A percentile compares a stretch with the other conserved stretches of the same genome.
Conservation (phyloP, 2,797 vertebrate species). For the Phataginus tetradactyla region DNA sequence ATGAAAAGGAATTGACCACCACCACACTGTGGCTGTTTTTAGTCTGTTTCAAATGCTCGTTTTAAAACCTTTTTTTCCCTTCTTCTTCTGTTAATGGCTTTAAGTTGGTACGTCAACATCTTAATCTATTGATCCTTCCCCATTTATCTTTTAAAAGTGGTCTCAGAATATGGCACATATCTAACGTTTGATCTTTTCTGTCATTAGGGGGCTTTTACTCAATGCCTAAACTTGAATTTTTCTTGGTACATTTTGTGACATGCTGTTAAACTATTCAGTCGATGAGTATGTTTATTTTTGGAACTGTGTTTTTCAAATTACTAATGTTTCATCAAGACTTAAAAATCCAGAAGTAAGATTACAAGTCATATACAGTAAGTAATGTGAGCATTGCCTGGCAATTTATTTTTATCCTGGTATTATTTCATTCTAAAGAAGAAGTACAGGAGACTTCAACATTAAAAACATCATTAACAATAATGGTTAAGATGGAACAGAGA, state of each 20-base stretch:
- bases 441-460: background rate
- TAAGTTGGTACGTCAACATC: slow-evolving; percentile 53
- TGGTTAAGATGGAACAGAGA: background rate
- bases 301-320: slow-evolving; percentile 43
- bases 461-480: slow-evolving; percentile 18
- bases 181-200: slow-evolving; percentile 49
- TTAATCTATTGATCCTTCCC: slow-evolving; percentile 61
- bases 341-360: slow-evolving; percentile 19
- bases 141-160: slow-evolving; percentile 57
- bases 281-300: background rate
- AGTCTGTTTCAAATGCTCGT: slow-evolving; percentile 47
- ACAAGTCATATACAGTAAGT: background rate
- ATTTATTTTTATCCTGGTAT: slow-evolving; percentile 10
- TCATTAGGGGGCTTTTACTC: slow-evolving; percentile 39
- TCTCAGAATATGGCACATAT: background rate
- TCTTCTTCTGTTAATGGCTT: slow-evolving; percentile 63
- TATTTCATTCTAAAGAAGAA: slow-evolving; percentile 37
- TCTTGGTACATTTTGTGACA: background rate
- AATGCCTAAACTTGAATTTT: slow-evolving; percentile 37
- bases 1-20: slow-evolving; percentile 70
- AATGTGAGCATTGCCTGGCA: background rate
- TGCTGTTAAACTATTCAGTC: background rate
- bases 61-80: slow-evolving; percentile 57
- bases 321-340: slow-evolving; percentile 43
- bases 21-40: slow-evolving; percentile 40